phyloP scores from a whole-genome alignment of 2,113 vertebrate genomes.

The Chloebia gouldiae region DNA sequence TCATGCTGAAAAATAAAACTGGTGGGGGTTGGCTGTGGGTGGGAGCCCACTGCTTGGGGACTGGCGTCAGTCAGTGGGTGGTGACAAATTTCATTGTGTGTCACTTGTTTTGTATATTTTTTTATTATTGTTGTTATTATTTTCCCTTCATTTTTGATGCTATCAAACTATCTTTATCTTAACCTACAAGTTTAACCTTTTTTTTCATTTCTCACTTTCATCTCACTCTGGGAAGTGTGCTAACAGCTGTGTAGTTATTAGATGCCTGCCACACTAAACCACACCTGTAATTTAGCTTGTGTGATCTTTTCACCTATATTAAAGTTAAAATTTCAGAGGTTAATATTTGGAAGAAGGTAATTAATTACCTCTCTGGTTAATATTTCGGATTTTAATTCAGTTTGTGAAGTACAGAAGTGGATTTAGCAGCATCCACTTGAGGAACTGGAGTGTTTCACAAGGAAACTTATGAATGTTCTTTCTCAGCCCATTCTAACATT shows the following conservation, averaged over 20 bases:
- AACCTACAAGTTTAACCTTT: neutral
- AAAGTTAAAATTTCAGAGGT: neutral
- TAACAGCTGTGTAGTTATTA: neutral
- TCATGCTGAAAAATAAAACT: neutral
- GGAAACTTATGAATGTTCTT: neutral
- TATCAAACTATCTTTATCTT: neutral
- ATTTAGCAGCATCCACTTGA: neutral
- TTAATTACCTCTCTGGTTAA: neutral
- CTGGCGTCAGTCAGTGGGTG: rapidly evolving
- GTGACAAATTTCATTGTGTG: neutral
- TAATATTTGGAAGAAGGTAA: neutral
- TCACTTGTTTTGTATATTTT: neutral
- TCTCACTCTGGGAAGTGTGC: neutral
- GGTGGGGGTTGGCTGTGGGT: neutral
- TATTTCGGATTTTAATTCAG: neutral
- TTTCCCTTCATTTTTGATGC: neutral
- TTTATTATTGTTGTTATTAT: neutral
- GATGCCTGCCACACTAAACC: neutral
- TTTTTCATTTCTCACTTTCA: neutral
- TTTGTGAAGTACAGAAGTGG: neutral
- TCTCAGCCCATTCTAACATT: neutral
- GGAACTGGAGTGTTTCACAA: neutral
- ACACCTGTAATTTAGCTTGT: neutral
- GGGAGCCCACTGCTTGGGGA: too few species aligned
- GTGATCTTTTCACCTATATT: neutral